phyloP scores from a whole-genome alignment of 2,888 invertebrate genomes.

The Idaea biselata region DNA sequence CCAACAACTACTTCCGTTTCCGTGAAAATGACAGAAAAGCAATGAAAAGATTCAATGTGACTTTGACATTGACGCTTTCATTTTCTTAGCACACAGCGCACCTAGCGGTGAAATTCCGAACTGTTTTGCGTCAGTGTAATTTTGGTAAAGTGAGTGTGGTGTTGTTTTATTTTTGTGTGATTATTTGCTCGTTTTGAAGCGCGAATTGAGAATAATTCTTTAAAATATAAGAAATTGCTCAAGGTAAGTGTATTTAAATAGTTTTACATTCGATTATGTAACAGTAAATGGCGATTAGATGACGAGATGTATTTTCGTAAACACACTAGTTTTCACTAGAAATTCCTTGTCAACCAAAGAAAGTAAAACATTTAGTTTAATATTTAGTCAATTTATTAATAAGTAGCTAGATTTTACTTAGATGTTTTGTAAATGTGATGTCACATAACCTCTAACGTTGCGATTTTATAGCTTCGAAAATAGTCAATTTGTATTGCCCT shows the following conservation, averaged over 20 bases:
- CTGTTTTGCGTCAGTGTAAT: slow-evolving; percentile 51
- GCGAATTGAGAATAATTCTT: background rate
- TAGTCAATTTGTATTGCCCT: background rate
- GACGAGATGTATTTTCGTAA: slow-evolving; percentile 39
- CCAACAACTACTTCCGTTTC: background rate
- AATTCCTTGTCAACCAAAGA: background rate
- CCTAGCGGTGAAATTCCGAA: slow-evolving; percentile 46
- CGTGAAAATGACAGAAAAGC: slow-evolving; percentile 7
- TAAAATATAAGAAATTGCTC: background rate
- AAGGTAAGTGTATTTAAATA: slow-evolving; percentile 52
- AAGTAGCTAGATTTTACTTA: background rate
- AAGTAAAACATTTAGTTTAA: background rate
- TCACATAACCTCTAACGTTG: slow-evolving; percentile 47
- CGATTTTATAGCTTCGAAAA: background rate
- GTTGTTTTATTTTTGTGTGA: slow-evolving; percentile 32
- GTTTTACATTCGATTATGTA: slow-evolving; percentile 56
- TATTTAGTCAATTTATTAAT: slow-evolving; percentile 3
- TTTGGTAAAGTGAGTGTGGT: slow-evolving; percentile 30
- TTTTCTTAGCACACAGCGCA: slow-evolving; percentile 42
- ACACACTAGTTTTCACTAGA: slow-evolving; percentile 10
- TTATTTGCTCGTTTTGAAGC: slow-evolving; percentile 28
- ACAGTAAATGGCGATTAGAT: slow-evolving; percentile 42
- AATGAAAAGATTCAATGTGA: slow-evolving; percentile 9
- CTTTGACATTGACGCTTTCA: slow-evolving; percentile 22
- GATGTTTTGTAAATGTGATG: slow-evolving; percentile 15